These are phyloP conservation scores for Epirrhoe tristata DNA, from an alignment of 2,888 invertebrate genomes.

Conservation along the genomic window DNA sequence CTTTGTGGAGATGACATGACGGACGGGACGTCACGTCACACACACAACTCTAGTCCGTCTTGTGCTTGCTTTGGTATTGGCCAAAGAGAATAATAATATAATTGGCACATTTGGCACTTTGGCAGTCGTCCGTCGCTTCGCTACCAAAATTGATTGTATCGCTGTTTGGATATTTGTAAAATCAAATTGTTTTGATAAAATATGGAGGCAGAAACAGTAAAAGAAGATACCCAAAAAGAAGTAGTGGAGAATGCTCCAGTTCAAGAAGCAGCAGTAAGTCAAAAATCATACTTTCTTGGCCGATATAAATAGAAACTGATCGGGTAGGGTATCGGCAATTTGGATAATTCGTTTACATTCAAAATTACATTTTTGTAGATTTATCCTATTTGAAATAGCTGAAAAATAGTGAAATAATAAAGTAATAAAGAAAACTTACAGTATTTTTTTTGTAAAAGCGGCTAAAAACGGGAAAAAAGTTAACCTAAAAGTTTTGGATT, in stretches of 20 bases:
- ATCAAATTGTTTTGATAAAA: constrained; percentile 46
- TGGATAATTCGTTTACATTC: constrained; percentile 12
- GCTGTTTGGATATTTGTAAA: constrained; percentile 52
- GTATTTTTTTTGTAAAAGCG: constrained; percentile 22
- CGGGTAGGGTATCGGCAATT: constrained; percentile 69
- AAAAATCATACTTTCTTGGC: constrained; percentile 43
- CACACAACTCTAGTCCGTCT: too few relatives aligned
- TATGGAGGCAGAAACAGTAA: constrained; percentile 73
- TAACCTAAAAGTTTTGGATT: constrained; percentile 76
- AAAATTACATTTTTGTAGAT: not conserved
- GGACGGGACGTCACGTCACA: too few relatives aligned
- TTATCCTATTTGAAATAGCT: not conserved
- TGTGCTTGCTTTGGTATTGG: too few relatives aligned
- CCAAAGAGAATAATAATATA: too few relatives aligned
- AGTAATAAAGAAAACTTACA: not conserved
- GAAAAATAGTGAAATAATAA: not conserved
- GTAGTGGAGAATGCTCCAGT: constrained; percentile 56
- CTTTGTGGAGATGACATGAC: too few relatives aligned
- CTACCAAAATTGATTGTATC: constrained; percentile 27
- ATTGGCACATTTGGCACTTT: too few relatives aligned
- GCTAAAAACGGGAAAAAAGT: constrained; percentile 51
- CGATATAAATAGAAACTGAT: constrained; percentile 76
- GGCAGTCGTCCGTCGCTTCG: not conserved
- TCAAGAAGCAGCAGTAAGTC: constrained; percentile 63
- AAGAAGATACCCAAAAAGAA: constrained; percentile 66